These are phyloP conservation scores for Chunga burmeisteri DNA, from an alignment of 2,113 vertebrate species.

Conservation along the genomic window DNA sequence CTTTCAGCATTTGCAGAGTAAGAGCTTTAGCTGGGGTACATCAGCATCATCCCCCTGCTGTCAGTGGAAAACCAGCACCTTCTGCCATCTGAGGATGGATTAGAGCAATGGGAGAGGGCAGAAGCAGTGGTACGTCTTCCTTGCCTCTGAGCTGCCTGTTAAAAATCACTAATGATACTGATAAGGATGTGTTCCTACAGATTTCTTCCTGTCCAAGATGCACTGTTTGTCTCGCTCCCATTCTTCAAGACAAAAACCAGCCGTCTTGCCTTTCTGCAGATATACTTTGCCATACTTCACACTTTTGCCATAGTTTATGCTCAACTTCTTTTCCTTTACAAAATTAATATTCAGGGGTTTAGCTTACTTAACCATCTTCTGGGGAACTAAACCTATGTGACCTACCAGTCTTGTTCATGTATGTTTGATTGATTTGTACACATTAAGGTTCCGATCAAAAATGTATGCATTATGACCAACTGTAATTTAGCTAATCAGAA, in stretches of 20 bases:
- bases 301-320: background rate
- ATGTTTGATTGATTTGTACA: background rate
- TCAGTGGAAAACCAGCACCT: background rate
- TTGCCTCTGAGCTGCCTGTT: background rate
- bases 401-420: background rate
- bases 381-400: background rate
- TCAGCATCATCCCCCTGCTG: rapidly evolving
- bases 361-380: background rate
- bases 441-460: background rate
- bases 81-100: rapidly evolving
- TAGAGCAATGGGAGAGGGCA: background rate
- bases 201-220: background rate
- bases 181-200: background rate
- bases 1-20: background rate
- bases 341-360: background rate
- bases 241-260: no score
- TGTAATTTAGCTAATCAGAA: background rate
- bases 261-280: background rate
- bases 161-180: rapidly evolving
- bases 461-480: background rate
- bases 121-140: rapidly evolving
- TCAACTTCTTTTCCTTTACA: background rate
- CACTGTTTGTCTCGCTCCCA: rapidly evolving
- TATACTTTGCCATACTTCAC: background rate
- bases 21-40: background rate